phyloP scores from a whole-genome alignment of 2,797 vertebrate species.

The Podarcis siculus region DNA sequence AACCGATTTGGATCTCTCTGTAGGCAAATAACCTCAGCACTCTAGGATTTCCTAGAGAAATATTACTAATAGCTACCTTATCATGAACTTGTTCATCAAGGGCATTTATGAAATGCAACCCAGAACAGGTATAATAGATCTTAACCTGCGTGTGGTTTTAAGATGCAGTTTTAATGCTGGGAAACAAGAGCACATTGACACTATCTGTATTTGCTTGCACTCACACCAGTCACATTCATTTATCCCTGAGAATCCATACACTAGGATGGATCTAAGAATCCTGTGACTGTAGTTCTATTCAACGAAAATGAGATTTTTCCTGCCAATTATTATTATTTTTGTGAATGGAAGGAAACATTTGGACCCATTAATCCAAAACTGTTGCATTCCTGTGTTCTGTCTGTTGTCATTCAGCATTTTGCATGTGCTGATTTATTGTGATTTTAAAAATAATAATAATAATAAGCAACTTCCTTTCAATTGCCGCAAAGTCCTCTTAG shows the following conservation, averaged over 20 bases:
- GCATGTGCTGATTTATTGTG: no score
- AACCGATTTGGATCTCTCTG: neutral
- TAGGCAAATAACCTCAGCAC: slow-evolving; percentile 32
- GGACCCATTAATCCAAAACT: neutral
- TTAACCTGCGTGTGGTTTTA: neutral
- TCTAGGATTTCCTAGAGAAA: slow-evolving; percentile 12
- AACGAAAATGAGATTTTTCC: neutral
- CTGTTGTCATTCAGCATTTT: neutral
- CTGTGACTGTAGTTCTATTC: neutral
- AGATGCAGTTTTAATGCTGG: neutral
- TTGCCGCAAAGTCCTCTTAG: neutral
- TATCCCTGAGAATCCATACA: neutral
- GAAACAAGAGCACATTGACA: neutral
- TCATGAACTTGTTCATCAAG: neutral
- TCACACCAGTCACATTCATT: neutral
- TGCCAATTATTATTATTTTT: neutral
- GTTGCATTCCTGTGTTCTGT: neutral
- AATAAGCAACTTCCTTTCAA: neutral
- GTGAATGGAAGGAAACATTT: neutral
- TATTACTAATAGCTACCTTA: neutral
- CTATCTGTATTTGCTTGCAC: neutral
- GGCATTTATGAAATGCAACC: slow-evolving; percentile 49
- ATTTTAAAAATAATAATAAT: neutral
- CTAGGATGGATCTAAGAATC: neutral
- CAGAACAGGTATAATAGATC: neutral